phyloP scores from a whole-genome alignment of 2,797 vertebrate species.

The Bradypodion ventrale region DNA sequence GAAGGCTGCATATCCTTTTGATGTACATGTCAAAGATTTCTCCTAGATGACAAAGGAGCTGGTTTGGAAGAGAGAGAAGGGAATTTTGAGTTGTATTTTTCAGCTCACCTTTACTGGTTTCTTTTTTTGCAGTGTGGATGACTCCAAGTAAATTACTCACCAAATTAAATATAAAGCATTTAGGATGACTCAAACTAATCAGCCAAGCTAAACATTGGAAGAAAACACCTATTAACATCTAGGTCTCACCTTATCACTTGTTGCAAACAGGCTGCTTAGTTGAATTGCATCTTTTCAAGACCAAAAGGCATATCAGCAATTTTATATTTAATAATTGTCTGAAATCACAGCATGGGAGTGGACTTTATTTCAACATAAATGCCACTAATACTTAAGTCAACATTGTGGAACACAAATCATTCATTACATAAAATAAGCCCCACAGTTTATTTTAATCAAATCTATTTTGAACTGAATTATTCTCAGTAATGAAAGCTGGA shows the following conservation, averaged over 20 bases:
- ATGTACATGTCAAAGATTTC: background rate
- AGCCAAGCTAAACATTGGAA: background rate
- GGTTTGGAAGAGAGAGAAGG: background rate
- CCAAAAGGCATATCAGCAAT: background rate
- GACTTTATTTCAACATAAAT: background rate
- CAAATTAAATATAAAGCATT: background rate
- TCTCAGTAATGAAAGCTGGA: slow-evolving; percentile 36
- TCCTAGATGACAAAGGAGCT: background rate
- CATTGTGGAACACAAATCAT: background rate
- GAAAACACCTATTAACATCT: background rate
- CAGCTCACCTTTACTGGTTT: background rate
- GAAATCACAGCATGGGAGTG: background rate
- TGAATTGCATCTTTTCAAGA: background rate
- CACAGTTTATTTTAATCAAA: slow-evolving; percentile 43
- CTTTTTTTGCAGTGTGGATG: background rate
- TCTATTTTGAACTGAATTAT: slow-evolving; percentile 39
- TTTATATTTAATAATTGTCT: background rate
- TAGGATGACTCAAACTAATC: background rate
- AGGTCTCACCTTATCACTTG: background rate
- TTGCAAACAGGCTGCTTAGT: background rate
- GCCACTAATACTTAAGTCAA: background rate
- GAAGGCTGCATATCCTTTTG: background rate
- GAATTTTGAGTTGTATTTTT: background rate
- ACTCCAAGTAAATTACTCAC: background rate
- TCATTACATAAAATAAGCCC: slow-evolving; percentile 12